These are phyloP conservation scores for Thysanoteuthis rhombus DNA, from an alignment of 2,888 invertebrate genomes.

Conservation along the genomic window DNA sequence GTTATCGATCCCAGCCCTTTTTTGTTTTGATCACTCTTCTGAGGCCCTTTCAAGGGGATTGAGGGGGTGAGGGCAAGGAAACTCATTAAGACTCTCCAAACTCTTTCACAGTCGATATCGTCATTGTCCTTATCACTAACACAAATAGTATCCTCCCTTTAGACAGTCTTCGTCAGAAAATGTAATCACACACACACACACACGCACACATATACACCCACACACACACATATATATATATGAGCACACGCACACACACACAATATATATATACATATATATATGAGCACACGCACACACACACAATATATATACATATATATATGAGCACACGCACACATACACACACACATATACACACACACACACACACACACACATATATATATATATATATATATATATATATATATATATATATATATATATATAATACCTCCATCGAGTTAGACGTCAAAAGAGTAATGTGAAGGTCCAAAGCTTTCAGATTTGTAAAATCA, in stretches of 20 bases:
- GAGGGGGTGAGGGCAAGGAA: neutral
- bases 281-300: too few species aligned
- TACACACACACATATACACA: neutral
- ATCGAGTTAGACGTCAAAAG: too few species aligned
- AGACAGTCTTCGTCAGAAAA: neutral
- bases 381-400: too few species aligned
- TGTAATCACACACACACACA: neutral
- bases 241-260: too few species aligned
- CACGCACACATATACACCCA: neutral
- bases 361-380: neutral
- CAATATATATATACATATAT: too few species aligned
- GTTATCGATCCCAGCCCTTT: neutral
- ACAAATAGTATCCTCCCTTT: neutral
- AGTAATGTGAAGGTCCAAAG: too few species aligned
- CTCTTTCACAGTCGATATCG: neutral
- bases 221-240: neutral
- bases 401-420: too few species aligned
- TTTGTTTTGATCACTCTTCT: neutral
- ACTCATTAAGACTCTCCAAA: neutral
- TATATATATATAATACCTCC: too few species aligned
- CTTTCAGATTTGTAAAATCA: too few species aligned
- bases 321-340: neutral
- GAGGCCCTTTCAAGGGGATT: neutral
- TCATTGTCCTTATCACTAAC: neutral
- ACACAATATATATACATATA: too few species aligned